Conservation (phyloP, 2,888 invertebrate genomes). For the Leistus spinibarbis region DNA sequence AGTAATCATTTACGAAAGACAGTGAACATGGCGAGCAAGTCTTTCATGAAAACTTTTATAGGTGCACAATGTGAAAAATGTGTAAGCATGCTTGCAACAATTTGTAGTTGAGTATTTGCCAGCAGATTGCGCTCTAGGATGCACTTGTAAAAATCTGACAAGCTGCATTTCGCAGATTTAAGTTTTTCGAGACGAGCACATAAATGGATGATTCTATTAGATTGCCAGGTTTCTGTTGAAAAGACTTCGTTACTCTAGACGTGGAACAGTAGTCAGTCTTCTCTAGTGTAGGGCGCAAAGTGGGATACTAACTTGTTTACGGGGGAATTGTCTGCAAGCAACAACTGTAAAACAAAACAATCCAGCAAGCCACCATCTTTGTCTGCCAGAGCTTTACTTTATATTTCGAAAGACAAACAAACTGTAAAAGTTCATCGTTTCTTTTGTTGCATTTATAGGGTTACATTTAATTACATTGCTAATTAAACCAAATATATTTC, state of each 20-base stretch:
- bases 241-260: conserved; percentile 8
- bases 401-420: not conserved
- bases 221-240: conserved; percentile 9
- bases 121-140: not conserved
- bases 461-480: not conserved
- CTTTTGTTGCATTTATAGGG: not conserved
- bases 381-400: not conserved
- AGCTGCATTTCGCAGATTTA: not conserved
- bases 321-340: not conserved
- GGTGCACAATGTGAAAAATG: no score
- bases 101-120: no score
- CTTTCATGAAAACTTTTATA: no score
- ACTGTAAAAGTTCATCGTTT: not conserved
- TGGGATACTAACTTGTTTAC: not conserved
- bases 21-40: no score
- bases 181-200: not conserved
- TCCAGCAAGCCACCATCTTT: not conserved
- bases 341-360: not conserved
- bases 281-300: not conserved
- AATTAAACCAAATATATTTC: not conserved
- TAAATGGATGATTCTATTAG: conserved; percentile 2
- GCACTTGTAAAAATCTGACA: not conserved
- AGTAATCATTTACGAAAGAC: no score
- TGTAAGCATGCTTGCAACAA: no score
- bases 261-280: not conserved